Evolutionary conservation across 2,888 invertebrate species (phyloP), one percentile per base, ranked within the genome.

Genomic region (Galerucella calmariensis): DNA sequence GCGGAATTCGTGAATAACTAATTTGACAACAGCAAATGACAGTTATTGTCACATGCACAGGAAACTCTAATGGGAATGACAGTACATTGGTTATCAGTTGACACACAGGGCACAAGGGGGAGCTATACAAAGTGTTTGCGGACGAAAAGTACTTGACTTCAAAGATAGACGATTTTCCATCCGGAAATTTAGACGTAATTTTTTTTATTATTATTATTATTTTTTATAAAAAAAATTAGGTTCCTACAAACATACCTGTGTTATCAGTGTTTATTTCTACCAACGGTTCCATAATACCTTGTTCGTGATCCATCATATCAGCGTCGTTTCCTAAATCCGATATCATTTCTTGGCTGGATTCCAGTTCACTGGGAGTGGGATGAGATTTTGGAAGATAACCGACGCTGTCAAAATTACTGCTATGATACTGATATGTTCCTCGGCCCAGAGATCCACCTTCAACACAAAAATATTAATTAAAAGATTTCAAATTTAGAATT

Each of bases 221-320:
- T 1, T 27, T 27, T 27, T 27, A 27, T 27, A 27, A 27, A 27
- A 46, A 46, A 48, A 48, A 48, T 12, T 48, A 48, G 9, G n/a
- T 20, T n/a, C 20, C n/a, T 16, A 14, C 2, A 2, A 56, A 14
- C 44, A 71, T 72, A 53, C 69, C 71, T 1, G 53, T 44, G 24
- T 46, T 69, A 67, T 81, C 83, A 12, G 81, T 83, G 75, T 84
- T 82, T 51, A 85, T 84, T 78, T 84, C 83, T 11, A 85, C 83
- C 12, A 81, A 77, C 1, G 85, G 85, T 76, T 85, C 85, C 78
- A 85, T 83, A 59, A 79, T 62, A 11, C 63, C 67, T 53, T 77
- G 77, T 14, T 76, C 73, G 24, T 72, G 70, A 51, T 65, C 12
- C 9, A 63, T 59, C 68, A 77, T 51, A 65, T 77, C 62, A 51